A percentile compares a stretch with the other conserved stretches of the same genome.
Conservation (phyloP, 1,140 invertebrate species). For the Lycorma delicatula region DNA sequence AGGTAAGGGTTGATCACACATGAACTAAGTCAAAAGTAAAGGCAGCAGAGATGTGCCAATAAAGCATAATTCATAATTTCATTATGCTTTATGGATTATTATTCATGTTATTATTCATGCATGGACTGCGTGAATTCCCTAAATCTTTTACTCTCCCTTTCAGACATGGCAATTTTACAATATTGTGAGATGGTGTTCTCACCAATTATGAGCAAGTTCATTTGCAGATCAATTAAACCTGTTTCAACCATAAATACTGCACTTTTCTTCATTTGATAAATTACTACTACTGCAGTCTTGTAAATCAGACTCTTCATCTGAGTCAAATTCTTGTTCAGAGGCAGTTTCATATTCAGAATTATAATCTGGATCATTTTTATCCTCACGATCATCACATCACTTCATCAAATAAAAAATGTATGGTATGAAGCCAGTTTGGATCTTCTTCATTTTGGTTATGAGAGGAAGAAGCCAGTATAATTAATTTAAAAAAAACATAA, state of each 20-base stretch:
- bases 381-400: not conserved
- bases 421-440: too few relatives aligned
- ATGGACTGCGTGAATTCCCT: not conserved
- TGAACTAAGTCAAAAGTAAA: too few relatives aligned
- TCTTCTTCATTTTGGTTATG: too few relatives aligned
- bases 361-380: not conserved
- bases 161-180: too few relatives aligned
- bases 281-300: not conserved
- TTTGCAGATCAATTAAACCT: not conserved
- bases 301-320: not conserved
- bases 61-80: too few relatives aligned
- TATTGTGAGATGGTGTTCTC: not conserved
- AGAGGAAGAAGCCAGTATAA: too few relatives aligned
- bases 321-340: not conserved
- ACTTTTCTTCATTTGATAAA: not conserved
- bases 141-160: not conserved
- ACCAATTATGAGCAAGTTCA: not conserved
- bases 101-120: too few relatives aligned
- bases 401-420: constrained; percentile 3
- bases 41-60: too few relatives aligned
- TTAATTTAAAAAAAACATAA: too few relatives aligned
- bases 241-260: not conserved
- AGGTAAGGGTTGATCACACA: too few relatives aligned
- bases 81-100: too few relatives aligned
- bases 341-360: not conserved